Evolutionary conservation across 1,140 invertebrate genomes (phyloP), one percentile per base, ranked within the genome.

Genomic region (Telenomus remus): DNA sequence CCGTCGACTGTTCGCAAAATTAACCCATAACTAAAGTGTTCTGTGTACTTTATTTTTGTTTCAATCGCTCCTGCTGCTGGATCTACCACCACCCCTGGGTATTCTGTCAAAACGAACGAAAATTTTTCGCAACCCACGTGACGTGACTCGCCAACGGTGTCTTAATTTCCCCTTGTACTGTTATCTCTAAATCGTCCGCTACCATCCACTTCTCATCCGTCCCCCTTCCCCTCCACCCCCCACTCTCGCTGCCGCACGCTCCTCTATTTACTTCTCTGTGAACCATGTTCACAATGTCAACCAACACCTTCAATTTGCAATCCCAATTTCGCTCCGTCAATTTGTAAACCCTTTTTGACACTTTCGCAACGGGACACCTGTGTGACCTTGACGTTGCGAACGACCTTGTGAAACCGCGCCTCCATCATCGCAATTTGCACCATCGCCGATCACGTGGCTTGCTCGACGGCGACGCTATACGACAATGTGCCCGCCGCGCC

Each of bases 391-490:
- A 68, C 59, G 43, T 66, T 42, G 72, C 50, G 71, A 60, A 34
- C 60, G 47, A 27, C 61, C 72, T 82, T 80, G 66, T 79, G 74
- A 78, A 70, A 82, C 77, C 80, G 79, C 59, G 49, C 48, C 81
- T 79, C 68, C 81, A 88, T 83, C 81, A 88, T 89, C 90, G 88
- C 83, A 82, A 91, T 91, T 91, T 90, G 91, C 91, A 92, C 91
- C 90, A 91, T 91, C 91, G 89, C 90, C 89, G 91, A 93, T 91
- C 92, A 93, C 91, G 92, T 93, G 92, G 92, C 91, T 91, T 91
- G 90, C 89, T 91, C 92, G 89, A 91, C 91, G 91, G 92, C 92
- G 89, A 90, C 90, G 86, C 92, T 94, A 91, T 94, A 93, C 92
- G 92, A 93, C 91, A 92, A 92, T 92, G 92, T 92, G 82, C 86